These are phyloP conservation scores for Acipenser oxyrinchus DNA, from an alignment of 2,797 vertebrate species.

Conservation along the genomic window DNA sequence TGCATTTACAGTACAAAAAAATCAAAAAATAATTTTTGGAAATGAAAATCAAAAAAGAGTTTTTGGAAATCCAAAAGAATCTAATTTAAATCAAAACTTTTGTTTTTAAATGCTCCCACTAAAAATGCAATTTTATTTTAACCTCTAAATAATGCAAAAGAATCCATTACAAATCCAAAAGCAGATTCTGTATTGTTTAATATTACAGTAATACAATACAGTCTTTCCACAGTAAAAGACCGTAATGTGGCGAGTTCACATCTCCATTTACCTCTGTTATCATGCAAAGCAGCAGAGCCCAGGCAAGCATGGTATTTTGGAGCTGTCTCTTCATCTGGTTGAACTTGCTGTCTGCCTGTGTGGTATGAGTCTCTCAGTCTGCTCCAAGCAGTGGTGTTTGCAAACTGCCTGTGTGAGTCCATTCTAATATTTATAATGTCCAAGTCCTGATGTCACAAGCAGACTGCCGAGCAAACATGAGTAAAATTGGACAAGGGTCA, in stretches of 20 bases:
- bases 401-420: conserved; percentile 42
- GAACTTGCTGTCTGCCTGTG: conserved; percentile 20
- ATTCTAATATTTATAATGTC: conserved; percentile 60
- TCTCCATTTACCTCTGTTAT: conserved; percentile 46
- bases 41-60: too few species aligned
- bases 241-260: neutral
- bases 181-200: too few species aligned
- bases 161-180: too few species aligned
- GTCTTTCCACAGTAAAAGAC: neutral
- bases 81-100: too few species aligned
- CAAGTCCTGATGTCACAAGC: conserved; percentile 60
- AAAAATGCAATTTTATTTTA: too few species aligned
- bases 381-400: conserved; percentile 33
- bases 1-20: too few species aligned
- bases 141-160: too few species aligned
- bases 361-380: conserved; percentile 13
- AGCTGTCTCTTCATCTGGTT: conserved; percentile 40
- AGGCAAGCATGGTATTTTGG: conserved; percentile 24
- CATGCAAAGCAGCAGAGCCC: conserved; percentile 41
- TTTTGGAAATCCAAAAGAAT: too few species aligned
- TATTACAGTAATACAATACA: too few species aligned
- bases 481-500: conserved; percentile 45
- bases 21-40: too few species aligned
- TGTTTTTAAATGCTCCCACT: too few species aligned
- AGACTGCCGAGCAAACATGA: conserved; percentile 62